Conservation (phyloP, 2,113 vertebrate species). For the Tupaia chinensis region DNA sequence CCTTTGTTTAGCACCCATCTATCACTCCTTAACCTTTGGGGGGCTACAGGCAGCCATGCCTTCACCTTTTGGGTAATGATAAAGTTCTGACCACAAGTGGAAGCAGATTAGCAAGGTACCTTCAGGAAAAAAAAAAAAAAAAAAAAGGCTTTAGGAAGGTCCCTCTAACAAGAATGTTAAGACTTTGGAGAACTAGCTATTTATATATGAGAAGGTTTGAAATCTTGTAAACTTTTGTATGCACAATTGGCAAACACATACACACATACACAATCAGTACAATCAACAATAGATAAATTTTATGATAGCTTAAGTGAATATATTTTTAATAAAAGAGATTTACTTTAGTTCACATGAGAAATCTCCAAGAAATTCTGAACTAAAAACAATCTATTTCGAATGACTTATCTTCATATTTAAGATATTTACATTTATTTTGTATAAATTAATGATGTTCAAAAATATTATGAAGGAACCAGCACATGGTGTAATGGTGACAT, state of each 20-base stretch:
- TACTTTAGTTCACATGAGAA: background rate
- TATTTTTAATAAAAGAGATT: background rate
- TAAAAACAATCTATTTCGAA: background rate
- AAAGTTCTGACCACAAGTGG: conserved; percentile 48
- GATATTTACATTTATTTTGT: background rate
- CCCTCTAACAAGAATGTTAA: conserved; percentile 51
- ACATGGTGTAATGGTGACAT: too few species aligned
- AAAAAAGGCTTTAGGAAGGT: conserved; percentile 58
- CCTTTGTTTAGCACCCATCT: conserved; percentile 83
- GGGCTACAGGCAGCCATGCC: conserved; percentile 25
- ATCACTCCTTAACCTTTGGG: conserved; percentile 77
- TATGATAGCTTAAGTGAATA: background rate
- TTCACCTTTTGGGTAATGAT: conserved; percentile 62
- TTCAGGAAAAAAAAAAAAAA: conserved; percentile 62
- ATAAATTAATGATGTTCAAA: background rate
- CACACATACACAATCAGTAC: background rate
- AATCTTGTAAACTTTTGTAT: conserved; percentile 46
- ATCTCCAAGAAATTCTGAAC: background rate
- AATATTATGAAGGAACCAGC: too few species aligned
- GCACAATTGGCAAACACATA: background rate
- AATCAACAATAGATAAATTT: background rate
- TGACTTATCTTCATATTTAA: background rate
- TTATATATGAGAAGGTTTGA: conserved; percentile 67
- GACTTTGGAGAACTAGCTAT: conserved; percentile 61
- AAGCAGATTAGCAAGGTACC: conserved; percentile 66